Conservation (phyloP, 1,140 invertebrate species). For the Pseudomyrmex gracilis region DNA sequence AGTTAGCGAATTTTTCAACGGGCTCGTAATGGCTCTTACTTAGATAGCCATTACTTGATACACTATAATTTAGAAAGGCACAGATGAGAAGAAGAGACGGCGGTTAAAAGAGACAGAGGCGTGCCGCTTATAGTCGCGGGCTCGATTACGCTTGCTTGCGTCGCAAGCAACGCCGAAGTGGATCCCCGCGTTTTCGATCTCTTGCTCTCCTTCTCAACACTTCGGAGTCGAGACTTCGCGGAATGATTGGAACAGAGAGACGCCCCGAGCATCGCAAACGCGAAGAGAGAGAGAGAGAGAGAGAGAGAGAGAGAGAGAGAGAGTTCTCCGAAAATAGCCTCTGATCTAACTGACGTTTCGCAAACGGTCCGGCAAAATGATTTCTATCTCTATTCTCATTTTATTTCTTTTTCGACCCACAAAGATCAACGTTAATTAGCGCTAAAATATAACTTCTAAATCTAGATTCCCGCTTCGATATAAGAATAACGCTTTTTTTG, state of each 20-base stretch:
- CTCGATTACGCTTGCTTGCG: constrained; percentile 26
- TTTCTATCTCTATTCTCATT: neutral
- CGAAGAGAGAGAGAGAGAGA: too few relatives aligned
- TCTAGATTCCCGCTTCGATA: neutral
- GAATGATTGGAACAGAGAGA: constrained; percentile 37
- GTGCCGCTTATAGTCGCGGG: neutral
- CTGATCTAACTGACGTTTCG: constrained; percentile 8
- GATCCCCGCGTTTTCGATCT: constrained; percentile 18
- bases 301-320: too few relatives aligned
- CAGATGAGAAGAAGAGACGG: constrained; percentile 24
- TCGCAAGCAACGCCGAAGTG: constrained; percentile 26
- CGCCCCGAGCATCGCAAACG: constrained; percentile 22
- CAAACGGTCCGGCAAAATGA: neutral
- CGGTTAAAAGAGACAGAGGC: constrained; percentile 15
- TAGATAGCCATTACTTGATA: constrained; percentile 67
- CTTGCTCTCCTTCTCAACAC: neutral
- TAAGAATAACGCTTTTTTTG: neutral
- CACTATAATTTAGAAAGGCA: constrained; percentile 64
- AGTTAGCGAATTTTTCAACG: constrained; percentile 48
- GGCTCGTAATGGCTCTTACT: constrained; percentile 61
- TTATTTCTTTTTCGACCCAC: neutral
- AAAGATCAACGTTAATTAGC: neutral
- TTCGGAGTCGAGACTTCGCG: constrained; percentile 5
- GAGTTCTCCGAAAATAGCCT: constrained; percentile 36
- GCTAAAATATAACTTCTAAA: too few relatives aligned